Conservation (phyloP, 2,888 invertebrate genomes). For the Cephus nigrinus region DNA sequence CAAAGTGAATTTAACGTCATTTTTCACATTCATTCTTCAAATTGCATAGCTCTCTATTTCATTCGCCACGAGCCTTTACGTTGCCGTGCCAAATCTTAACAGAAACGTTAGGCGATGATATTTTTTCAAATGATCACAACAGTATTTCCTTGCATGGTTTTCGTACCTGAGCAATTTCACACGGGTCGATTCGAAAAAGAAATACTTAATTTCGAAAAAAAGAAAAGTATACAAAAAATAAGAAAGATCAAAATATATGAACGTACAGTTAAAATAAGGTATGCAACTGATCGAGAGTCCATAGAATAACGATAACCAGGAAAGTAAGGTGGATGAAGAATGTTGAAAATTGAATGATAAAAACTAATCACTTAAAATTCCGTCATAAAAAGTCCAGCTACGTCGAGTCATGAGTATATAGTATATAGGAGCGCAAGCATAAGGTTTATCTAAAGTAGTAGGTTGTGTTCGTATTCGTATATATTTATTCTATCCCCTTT, state of each 20-base stretch:
- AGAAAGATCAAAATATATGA: not conserved
- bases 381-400: not conserved
- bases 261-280: not conserved
- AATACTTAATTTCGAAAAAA: no score
- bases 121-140: not conserved
- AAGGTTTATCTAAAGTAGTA: constrained; percentile 1
- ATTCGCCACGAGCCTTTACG: not conserved
- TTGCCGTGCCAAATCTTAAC: not conserved
- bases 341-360: not conserved
- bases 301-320: not conserved
- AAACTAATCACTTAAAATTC: not conserved
- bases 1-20: not conserved
- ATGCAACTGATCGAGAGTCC: not conserved
- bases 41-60: not conserved
- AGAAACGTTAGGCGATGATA: not conserved
- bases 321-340: not conserved
- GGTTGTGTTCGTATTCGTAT: constrained; percentile 7
- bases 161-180: not conserved
- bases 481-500: constrained; percentile 14
- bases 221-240: not conserved
- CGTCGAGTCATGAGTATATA: not conserved
- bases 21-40: not conserved
- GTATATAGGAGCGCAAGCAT: not conserved
- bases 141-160: not conserved
- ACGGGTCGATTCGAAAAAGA: not conserved